These are phyloP conservation scores for Apamea crenata DNA, from an alignment of 2,888 invertebrate genomes.

Conservation along the genomic window DNA sequence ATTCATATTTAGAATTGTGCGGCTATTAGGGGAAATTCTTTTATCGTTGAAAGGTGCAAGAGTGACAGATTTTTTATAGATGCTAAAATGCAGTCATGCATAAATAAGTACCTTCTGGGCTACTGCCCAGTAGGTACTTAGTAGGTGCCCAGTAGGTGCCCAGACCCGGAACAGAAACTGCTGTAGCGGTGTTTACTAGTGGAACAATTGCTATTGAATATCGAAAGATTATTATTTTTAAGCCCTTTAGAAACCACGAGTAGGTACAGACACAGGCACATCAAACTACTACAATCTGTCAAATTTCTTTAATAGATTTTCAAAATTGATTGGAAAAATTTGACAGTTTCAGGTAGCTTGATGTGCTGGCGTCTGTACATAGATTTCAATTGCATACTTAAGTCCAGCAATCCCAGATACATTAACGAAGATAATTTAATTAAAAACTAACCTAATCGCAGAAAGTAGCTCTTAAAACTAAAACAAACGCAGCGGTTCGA, in stretches of 20 bases:
- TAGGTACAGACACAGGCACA: neutral
- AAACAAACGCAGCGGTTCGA: constrained; percentile 76
- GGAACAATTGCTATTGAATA: neutral
- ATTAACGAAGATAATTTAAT: constrained; percentile 21
- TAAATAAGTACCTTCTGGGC: neutral
- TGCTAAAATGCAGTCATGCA: neutral
- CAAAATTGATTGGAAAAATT: too few species aligned
- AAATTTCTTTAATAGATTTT: too few species aligned
- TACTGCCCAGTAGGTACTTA: too few species aligned
- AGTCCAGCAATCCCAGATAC: neutral
- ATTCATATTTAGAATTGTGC: constrained; percentile 51
- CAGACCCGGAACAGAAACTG: neutral
- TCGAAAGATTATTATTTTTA: neutral
- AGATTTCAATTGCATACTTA: neutral
- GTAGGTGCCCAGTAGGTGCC: neutral
- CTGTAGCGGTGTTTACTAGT: neutral
- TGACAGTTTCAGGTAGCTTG: too few species aligned
- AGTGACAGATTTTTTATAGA: neutral
- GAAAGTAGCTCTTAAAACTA: constrained; percentile 61
- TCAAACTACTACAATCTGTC: too few species aligned
- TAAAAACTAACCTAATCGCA: constrained; percentile 43
- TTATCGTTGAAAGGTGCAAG: neutral
- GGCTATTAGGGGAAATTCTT: constrained; percentile 18
- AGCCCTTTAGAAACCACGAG: neutral
- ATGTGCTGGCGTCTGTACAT: too few species aligned